Percentiles rank a stretch among this genome's conserved stretches.
These are phyloP conservation scores for Cyphomyrus plagiostoma DNA, from an alignment of 2,113 vertebrate genomes.

Conservation along the genomic window DNA sequence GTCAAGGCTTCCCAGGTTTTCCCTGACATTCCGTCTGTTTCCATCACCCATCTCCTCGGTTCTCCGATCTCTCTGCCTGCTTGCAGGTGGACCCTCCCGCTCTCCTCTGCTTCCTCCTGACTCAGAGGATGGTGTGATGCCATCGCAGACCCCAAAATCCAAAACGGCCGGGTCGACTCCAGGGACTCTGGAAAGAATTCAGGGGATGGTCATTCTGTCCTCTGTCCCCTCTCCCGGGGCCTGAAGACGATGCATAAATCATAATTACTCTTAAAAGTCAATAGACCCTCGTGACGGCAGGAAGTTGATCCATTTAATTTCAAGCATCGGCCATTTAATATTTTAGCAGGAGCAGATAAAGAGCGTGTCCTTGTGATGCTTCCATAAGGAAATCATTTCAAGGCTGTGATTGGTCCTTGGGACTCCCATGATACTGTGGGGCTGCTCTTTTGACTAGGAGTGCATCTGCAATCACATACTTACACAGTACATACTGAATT, in stretches of 20 bases:
- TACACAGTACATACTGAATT: not conserved
- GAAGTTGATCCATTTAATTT: not conserved
- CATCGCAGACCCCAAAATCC: not conserved
- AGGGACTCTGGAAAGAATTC: not conserved
- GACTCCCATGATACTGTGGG: not conserved
- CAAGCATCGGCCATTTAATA: not conserved
- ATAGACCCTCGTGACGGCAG: not conserved
- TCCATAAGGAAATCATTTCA: not conserved
- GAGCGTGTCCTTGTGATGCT: not conserved
- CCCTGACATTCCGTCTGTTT: not conserved
- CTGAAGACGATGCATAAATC: not conserved
- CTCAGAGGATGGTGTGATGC: not conserved
- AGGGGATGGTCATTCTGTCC: not conserved
- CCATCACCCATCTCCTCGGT: not conserved
- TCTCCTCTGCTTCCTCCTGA: not conserved
- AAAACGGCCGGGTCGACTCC: too few species aligned
- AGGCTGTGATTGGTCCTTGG: not conserved
- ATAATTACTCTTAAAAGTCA: conserved; percentile 9
- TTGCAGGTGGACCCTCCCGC: not conserved
- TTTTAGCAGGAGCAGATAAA: not conserved
- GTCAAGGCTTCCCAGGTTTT: not conserved
- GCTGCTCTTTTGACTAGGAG: not conserved
- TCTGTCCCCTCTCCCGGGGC: not conserved
- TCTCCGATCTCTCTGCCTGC: not conserved
- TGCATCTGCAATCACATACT: not conserved